Evolutionary conservation across 2,797 vertebrate species (phyloP), one percentile per base, ranked within the genome.

Genomic region (Silurus lanzhouensis): DNA sequence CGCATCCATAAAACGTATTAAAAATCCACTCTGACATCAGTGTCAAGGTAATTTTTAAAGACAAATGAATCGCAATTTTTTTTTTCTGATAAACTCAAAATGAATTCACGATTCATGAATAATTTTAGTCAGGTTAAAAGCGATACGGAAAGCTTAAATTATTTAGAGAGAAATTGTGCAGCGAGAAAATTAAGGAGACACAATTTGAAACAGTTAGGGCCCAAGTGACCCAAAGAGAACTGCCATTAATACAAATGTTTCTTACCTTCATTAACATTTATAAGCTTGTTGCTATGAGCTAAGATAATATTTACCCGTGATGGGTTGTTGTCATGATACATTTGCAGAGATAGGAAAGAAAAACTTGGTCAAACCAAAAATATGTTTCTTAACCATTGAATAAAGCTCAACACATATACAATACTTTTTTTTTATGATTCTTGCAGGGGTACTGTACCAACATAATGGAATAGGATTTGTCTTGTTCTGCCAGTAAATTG

Each of bases 141-240:
- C 25, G 61, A 81, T 81, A 86, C 66, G 83, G 81, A 85, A 81
- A 44, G 25, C 75, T 77, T 86, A 48, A 68, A 88, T 88, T 86
- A 86, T 87, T 84, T 61, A 83, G 46, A 10, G 13, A 7, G 55
- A 82, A 87, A 64, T 86, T 83, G 71, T 58, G 82, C 60, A 48
- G 22, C 48, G 60, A 67, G 60, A 85, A 66, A 72, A 76, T 46
- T 25, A 52, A 76, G n/a, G 61, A 58, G 82, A 85, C 63, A 27
- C 44, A 72, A 46, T 78, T 19, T 72, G 58, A 77, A 74, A 20
- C 66, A 61, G 74, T 74, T 83, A 27, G 80, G 60, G 68, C 83
- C 63, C 19, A 46, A 66, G 55, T 66, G 27, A 78, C 46, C 74
- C 80, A 64, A 46, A 63, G 6, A 76, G 57, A 7, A 44, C 57